Base-by-base conservation (phyloP, 2,113 vertebrate genomes). In the Etia nguti region DNA sequence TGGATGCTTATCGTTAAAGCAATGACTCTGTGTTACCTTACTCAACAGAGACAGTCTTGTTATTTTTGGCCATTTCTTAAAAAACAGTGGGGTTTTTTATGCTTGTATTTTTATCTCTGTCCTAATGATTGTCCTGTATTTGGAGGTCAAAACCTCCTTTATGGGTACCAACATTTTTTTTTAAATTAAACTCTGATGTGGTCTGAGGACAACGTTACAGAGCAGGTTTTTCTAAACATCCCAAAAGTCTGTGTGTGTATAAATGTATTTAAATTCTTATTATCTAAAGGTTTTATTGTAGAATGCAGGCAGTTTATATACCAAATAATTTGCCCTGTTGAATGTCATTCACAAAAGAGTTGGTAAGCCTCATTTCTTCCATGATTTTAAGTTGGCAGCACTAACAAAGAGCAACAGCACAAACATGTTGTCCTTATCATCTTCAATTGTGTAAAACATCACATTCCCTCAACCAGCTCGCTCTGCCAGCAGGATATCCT, bases 401-500 rank as follows among this genome's bases (percentile, higher is more conserved):
- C 10, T 79, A 6, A 36, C 20, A 41, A 29, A 48, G n/a, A 68
- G 15, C 65, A 50, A 70, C 62, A 80, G 18, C n/a, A 5, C 70
- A 70, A 84, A 83, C 29, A 43, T 52, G 8, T 79, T 86, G 82
- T 79, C 20, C n/a, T 80, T 48, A 86, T 82, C 50, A 79, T 26
- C 77, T 55, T 70, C 34, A 43, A 0, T 77, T 90, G 81, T 91
- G 1, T 48, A 8, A 12, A 83, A 62, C 52, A 57, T 65, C 31
- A 1, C 24, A 22, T 59, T 73, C 4, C 43, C 55, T 82, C 84
- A 12, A 29, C 38, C 48, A 9, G 34, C 11, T 80, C 31, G 24
- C 88, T 93, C 22, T 57, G 5, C 20, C 41, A 24, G 41, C 55
- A 90, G 86, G 81, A 90, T 92, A 85, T 93, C 91, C 81, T 86